Conservation (phyloP, 2,888 invertebrate species). For the Calameuta filiformis region DNA sequence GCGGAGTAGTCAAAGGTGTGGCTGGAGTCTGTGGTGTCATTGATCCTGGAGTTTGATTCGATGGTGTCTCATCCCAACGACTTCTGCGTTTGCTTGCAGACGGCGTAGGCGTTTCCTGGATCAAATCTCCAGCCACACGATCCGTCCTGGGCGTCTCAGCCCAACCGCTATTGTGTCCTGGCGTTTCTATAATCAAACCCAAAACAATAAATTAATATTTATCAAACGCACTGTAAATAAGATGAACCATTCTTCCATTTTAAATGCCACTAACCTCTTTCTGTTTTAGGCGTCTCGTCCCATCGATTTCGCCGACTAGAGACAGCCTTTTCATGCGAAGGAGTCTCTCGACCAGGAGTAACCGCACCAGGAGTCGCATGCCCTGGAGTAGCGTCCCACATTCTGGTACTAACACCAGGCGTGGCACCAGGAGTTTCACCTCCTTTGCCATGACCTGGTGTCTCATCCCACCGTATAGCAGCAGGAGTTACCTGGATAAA, state of each 20-base stretch:
- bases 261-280: slow-evolving; percentile 72
- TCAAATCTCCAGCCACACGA: slow-evolving; percentile 81
- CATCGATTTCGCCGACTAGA: slow-evolving; percentile 93
- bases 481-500: slow-evolving; percentile 76
- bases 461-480: slow-evolving; percentile 92
- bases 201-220: slow-evolving; percentile 11
- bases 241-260: background rate
- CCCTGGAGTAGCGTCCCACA: slow-evolving; percentile 98
- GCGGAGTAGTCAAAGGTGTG: slow-evolving; percentile 79
- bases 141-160: slow-evolving; percentile 98
- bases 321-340: slow-evolving; percentile 77
- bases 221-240: background rate
- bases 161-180: slow-evolving; percentile 97
- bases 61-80: slow-evolving; percentile 99
- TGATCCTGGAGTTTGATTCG: slow-evolving; percentile 74
- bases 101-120: slow-evolving; percentile 94
- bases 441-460: slow-evolving; percentile 86
- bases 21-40: slow-evolving; percentile 83
- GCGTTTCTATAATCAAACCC: slow-evolving; percentile 77
- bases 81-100: slow-evolving; percentile 95
- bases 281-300: slow-evolving; percentile 99
- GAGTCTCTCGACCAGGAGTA: slow-evolving; percentile 87
- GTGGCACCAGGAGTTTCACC: slow-evolving; percentile 94
- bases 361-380: slow-evolving; percentile 88
- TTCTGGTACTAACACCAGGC: slow-evolving; percentile 86